phyloP scores from a whole-genome alignment of 2,797 vertebrate species.

The Todus mexicanus region DNA sequence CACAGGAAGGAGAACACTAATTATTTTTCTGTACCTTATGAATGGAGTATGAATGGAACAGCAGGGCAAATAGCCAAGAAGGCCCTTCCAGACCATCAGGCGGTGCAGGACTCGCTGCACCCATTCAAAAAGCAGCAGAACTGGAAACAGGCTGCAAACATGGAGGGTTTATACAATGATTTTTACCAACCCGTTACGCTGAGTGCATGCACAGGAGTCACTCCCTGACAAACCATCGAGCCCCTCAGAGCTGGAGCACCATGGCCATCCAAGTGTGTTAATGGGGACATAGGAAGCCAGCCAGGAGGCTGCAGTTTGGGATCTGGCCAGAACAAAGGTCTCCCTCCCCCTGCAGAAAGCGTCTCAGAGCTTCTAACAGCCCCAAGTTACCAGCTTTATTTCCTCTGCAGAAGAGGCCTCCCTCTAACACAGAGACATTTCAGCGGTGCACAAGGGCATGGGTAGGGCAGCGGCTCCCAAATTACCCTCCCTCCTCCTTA shows the following conservation, averaged over 20 bases:
- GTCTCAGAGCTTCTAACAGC: not conserved
- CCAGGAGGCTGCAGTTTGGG: not conserved
- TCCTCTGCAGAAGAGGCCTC: not conserved
- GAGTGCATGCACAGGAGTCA: accelerated
- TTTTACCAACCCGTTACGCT: not conserved
- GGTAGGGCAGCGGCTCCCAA: not conserved
- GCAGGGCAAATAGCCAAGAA: not conserved
- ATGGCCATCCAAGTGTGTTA: not conserved
- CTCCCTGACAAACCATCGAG: not conserved
- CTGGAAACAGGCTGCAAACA: accelerated
- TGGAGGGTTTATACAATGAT: accelerated
- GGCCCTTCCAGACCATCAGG: not conserved
- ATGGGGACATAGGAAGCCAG: not conserved
- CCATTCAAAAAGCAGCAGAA: not conserved
- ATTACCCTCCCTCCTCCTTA: too few relatives aligned
- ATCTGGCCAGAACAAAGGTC: not conserved
- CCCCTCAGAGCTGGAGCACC: accelerated
- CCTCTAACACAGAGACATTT: too few relatives aligned
- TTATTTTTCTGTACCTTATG: not conserved
- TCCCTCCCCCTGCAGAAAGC: not conserved
- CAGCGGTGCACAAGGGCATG: not conserved
- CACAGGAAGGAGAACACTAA: not conserved
- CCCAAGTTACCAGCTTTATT: not conserved
- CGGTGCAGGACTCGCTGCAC: not conserved
- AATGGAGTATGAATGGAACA: not conserved